Base-by-base conservation (phyloP, 1,140 invertebrate species). In the Drosophila sp. region DNA sequence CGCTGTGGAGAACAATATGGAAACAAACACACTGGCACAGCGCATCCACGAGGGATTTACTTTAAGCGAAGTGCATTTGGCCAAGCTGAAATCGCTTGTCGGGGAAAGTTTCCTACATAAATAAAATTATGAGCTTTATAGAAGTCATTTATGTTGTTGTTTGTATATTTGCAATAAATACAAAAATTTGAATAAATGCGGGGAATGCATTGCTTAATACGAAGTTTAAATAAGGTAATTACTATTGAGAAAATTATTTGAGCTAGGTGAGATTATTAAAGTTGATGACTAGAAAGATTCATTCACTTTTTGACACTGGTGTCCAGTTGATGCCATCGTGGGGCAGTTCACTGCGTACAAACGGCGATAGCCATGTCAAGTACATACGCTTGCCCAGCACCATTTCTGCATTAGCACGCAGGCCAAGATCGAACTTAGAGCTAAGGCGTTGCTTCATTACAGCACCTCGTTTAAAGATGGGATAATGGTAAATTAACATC, bases 321-420 rank as follows among this genome's bases (percentile, higher is more conserved):
- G 92, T 72, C 96, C 96, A 97, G 69, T 94, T 90, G 21, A 96
- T 90, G 21, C 97, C 97, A 93, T 97, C 94, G 53, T 95, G 94
- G 3, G 95, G 95, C 64, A 98, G 92, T 38, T 94, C 93, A 48
- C 96, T 97, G 7, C 93, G 78, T 32, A 97, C 92, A 90, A 97
- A 96, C 0, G 97, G 97, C 78, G 95, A 95, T 7, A 97, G 27
- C 93, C 96, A 95, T 2, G 94, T 94, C 21, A 95, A 91, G 73
- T 95, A 94, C 97, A 96, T 98, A 36, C 93, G 94, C 36, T 94
- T 92, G 9, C 97, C 97, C 80, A 97, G 94, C 4, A 95, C 94
- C 74, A 94, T 93, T 76, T 93, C 92, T 7, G 97, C 84, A 92
- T 98, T 98, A 25, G 94, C 90, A 36, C 92, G 93, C 90, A 93